Conservation (phyloP, 2,888 invertebrate species). For the Macaria notata region DNA sequence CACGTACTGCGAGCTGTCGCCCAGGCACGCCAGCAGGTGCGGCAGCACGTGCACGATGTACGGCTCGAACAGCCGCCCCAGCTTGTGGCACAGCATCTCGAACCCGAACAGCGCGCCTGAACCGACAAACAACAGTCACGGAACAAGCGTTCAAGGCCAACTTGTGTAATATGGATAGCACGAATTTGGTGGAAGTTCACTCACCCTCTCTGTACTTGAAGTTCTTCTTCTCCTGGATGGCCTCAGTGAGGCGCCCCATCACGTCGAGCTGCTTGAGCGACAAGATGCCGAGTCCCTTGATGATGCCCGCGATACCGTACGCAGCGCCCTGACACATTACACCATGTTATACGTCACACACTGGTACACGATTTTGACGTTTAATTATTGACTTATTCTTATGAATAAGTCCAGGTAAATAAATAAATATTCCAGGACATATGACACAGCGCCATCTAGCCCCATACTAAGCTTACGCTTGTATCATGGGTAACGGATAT, state of each 20-base stretch:
- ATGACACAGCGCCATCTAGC: no score
- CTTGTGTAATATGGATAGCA: no score
- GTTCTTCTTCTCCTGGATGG: conserved; percentile 98
- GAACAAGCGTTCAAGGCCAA: no score
- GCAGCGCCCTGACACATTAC: conserved; percentile 90
- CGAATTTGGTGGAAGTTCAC: neutral
- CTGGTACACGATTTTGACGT: no score
- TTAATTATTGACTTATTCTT: no score
- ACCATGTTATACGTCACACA: no score
- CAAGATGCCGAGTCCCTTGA: conserved; percentile 98
- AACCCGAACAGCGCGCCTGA: conserved; percentile 96
- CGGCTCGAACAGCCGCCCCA: conserved; percentile 98
- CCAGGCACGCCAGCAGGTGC: conserved; percentile 96
- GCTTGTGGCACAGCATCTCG: conserved; percentile 97
- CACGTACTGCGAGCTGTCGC: conserved; percentile 97
- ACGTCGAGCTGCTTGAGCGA: conserved; percentile 97
- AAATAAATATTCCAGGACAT: no score
- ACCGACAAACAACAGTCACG: neutral
- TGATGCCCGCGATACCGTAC: conserved; percentile 97
- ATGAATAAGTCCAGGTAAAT: no score
- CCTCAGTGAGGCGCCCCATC: conserved; percentile 95
- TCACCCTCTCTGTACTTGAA: conserved; percentile 95
- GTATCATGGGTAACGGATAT: no score
- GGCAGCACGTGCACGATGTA: conserved; percentile 99
- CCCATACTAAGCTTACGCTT: no score